Evolutionary conservation across 2,797 vertebrate genomes (phyloP).

Genomic region (Parauchenoglanis punctatus): DNA sequence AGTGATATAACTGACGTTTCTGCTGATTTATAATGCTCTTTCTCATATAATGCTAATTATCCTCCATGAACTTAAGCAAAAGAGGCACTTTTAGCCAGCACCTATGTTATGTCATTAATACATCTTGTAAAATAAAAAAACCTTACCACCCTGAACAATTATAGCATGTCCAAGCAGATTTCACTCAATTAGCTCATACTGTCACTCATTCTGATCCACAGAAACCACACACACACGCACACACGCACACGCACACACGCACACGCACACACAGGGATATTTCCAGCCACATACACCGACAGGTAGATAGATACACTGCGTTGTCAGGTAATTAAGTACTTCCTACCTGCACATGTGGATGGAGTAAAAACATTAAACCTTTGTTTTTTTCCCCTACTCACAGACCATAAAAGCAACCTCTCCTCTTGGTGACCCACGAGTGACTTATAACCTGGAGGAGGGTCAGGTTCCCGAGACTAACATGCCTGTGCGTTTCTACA

Average conservation of each 20-base stretch:
- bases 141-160: slow-evolving; percentile 27
- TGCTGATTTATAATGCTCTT: slow-evolving; percentile 57
- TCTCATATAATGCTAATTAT: slow-evolving; percentile 60
- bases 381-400: background rate
- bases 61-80: slow-evolving; percentile 38
- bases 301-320: background rate
- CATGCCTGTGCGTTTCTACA: slow-evolving; percentile 88
- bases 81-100: slow-evolving; percentile 26
- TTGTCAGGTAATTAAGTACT: slow-evolving; percentile 8
- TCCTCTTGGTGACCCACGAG: slow-evolving; percentile 82
- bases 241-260: no score
- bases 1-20: slow-evolving; percentile 38
- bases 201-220: slow-evolving; percentile 2
- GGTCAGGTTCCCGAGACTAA: slow-evolving; percentile 89
- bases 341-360: background rate
- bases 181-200: slow-evolving; percentile 34
- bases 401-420: slow-evolving; percentile 89
- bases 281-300: background rate
- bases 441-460: slow-evolving; percentile 89
- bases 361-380: background rate
- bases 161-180: slow-evolving; percentile 43
- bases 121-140: background rate
- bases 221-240: slow-evolving; percentile 3
- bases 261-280: background rate
- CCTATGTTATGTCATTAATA: slow-evolving; percentile 32